Percentiles rank a stretch among this genome's conserved stretches.
phyloP scores from a whole-genome alignment of 2,888 invertebrate species.

The Deroplatys truncata region DNA sequence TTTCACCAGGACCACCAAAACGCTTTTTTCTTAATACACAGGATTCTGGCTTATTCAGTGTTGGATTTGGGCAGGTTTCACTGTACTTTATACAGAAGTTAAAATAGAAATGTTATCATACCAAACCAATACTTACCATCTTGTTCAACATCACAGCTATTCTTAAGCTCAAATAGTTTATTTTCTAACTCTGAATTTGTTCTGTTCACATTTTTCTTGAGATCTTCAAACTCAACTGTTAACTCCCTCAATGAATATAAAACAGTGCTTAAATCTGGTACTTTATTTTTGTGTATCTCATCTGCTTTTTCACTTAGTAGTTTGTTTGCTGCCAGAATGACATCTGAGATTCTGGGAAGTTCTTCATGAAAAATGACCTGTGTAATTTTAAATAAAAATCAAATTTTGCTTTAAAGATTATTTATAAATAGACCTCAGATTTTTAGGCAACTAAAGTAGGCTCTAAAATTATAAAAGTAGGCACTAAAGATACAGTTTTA shows the following conservation, averaged over 20 bases:
- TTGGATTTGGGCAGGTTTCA: too few relatives aligned
- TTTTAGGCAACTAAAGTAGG: too few relatives aligned
- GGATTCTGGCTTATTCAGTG: too few relatives aligned
- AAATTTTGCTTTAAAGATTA: too few relatives aligned
- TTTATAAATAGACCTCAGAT: too few relatives aligned
- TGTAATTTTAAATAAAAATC: background rate
- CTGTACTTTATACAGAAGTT: too few relatives aligned
- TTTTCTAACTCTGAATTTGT: background rate
- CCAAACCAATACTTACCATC: background rate
- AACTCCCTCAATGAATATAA: background rate
- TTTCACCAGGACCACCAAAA: too few relatives aligned
- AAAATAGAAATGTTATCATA: too few relatives aligned
- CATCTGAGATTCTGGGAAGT: background rate
- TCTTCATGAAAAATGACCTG: background rate
- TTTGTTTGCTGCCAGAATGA: background rate
- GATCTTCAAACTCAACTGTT: background rate
- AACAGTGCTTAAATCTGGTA: background rate
- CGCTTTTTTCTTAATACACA: too few relatives aligned
- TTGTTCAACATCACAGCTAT: background rate
- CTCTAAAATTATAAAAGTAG: too few relatives aligned
- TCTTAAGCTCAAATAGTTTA: background rate
- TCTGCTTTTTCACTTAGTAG: background rate
- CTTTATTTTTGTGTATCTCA: background rate
- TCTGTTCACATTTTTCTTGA: background rate
- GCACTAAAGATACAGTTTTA: too few relatives aligned